Conservation (phyloP, 2,113 vertebrate species). For the Colistium nudipinnis region DNA sequence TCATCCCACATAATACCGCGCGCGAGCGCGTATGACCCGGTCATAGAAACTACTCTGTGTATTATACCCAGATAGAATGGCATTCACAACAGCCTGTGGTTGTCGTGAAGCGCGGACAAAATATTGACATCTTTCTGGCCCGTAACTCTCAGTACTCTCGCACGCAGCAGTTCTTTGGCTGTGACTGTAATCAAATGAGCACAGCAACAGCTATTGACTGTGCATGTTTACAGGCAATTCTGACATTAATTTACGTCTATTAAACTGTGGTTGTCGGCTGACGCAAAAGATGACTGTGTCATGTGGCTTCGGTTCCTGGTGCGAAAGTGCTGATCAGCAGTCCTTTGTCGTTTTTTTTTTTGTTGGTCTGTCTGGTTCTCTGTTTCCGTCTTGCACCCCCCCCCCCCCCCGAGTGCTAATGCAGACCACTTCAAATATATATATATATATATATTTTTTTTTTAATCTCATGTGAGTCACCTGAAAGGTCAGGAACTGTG, state of each 20-base stretch:
- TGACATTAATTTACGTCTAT: constrained; percentile 55
- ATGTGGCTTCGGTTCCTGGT: constrained; percentile 51
- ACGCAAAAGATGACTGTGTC: constrained; percentile 34
- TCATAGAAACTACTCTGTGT: constrained; percentile 36
- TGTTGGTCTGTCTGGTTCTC: constrained; percentile 49
- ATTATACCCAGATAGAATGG: constrained; percentile 38
- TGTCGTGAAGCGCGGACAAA: constrained; percentile 29
- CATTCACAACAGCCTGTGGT: constrained; percentile 43
- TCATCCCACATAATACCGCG: constrained; percentile 17
- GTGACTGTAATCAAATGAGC: constrained; percentile 48
- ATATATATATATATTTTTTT: too few species aligned
- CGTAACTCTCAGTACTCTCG: constrained; percentile 50
- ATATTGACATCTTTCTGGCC: constrained; percentile 53
- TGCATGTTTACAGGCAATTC: constrained; percentile 32
- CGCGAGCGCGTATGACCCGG: constrained; percentile 41
- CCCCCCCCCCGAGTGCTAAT: constrained; percentile 31
- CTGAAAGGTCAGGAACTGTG: constrained; percentile 35
- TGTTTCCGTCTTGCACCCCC: constrained; percentile 31
- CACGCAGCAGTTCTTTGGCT: constrained; percentile 31
- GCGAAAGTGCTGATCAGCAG: constrained; percentile 53
- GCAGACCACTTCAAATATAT: constrained; percentile 22
- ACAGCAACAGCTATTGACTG: constrained; percentile 52
- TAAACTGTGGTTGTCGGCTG: constrained; percentile 35
- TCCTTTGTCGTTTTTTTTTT: constrained; percentile 23
- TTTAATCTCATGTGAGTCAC: constrained; percentile 3